These are phyloP conservation scores for Centroberyx gerrardi DNA, from an alignment of 2,797 vertebrate species.

Conservation along the genomic window DNA sequence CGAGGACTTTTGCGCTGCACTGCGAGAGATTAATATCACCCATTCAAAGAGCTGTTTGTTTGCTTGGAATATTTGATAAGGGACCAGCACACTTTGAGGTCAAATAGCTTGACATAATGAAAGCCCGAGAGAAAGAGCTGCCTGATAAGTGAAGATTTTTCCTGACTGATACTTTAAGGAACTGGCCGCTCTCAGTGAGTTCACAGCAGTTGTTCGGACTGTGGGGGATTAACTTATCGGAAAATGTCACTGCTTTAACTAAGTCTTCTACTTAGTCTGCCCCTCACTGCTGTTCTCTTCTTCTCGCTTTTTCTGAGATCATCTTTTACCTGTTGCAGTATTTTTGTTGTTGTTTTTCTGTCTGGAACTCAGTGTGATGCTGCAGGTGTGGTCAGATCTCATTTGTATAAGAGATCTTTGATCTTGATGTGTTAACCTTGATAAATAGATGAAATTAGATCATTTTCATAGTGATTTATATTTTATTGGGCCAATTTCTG, in stretches of 20 bases:
- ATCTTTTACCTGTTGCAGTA: no score
- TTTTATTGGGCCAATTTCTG: neutral
- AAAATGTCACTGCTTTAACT: neutral
- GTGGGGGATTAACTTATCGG: neutral
- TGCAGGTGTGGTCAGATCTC: no score
- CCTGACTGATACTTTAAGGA: constrained; percentile 32
- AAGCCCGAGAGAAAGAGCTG: constrained; percentile 50
- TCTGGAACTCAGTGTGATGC: no score
- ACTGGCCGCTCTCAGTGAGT: neutral
- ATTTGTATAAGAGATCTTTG: no score
- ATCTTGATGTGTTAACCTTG: no score
- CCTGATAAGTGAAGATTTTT: constrained; percentile 30
- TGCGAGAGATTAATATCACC: constrained; percentile 72
- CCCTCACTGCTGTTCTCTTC: neutral
- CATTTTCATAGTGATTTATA: neutral
- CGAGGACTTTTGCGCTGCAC: constrained; percentile 52
- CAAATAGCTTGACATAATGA: constrained; percentile 71
- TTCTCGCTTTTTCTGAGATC: no score
- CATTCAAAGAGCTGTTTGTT: constrained; percentile 77
- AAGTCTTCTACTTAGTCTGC: neutral
- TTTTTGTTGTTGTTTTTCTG: no score
- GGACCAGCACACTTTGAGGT: constrained; percentile 71
- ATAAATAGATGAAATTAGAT: neutral
- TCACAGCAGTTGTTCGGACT: neutral
- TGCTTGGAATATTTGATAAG: constrained; percentile 76